Percentiles rank a stretch among this genome's conserved stretches.
phyloP scores from a whole-genome alignment of 2,113 vertebrate genomes.

The Cyrtonyx montezumae region DNA sequence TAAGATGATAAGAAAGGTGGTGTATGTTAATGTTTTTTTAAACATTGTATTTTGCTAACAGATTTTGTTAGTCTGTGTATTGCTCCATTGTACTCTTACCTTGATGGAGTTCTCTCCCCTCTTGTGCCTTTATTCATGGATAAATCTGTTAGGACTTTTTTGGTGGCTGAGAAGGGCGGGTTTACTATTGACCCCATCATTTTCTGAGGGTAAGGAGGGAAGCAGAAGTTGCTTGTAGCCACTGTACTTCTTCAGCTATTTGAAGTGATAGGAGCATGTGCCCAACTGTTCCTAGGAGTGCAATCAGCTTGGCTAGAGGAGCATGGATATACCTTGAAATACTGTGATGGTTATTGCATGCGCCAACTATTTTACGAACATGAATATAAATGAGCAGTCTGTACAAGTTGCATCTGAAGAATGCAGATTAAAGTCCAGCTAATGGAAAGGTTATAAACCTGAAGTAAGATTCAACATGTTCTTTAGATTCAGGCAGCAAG shows the following conservation, averaged over 20 bases:
- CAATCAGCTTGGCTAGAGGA: not conserved
- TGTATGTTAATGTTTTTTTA: not conserved
- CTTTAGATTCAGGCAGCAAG: too few relatives aligned
- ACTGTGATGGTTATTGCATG: not conserved
- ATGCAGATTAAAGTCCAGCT: not conserved
- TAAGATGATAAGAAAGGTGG: conserved; percentile 64
- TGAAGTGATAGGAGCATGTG: not conserved
- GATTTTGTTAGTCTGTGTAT: not conserved
- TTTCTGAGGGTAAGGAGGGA: not conserved
- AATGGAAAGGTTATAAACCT: not conserved
- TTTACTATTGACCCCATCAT: not conserved
- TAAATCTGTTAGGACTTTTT: not conserved
- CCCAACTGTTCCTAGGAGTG: not conserved
- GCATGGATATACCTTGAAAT: not conserved
- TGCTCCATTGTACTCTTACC: not conserved
- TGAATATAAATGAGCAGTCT: not conserved
- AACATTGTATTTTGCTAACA: not conserved
- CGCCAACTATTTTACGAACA: not conserved
- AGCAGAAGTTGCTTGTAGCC: not conserved
- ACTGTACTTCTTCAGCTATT: rapidly evolving
- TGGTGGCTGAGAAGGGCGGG: not conserved
- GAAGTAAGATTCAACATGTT: not conserved
- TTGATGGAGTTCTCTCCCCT: not conserved
- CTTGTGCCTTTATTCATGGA: not conserved
- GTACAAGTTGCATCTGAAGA: not conserved